These are phyloP conservation scores for Stenchaetothrips biformis DNA, from an alignment of 2,888 invertebrate species.

Conservation along the genomic window DNA sequence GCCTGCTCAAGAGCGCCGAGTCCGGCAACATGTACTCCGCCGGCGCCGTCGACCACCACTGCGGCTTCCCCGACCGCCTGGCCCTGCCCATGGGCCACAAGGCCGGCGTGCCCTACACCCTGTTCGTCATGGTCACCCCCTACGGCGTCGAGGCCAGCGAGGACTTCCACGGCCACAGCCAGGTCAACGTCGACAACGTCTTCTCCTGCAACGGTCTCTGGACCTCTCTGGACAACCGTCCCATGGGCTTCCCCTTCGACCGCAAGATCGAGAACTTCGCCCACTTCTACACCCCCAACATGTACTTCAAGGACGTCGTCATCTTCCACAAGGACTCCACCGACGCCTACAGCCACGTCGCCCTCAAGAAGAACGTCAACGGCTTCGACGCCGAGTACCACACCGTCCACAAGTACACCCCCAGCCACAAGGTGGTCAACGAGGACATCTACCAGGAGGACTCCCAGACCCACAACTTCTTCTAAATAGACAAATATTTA, in stretches of 20 bases:
- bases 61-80: constrained; percentile 58
- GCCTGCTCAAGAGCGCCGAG: constrained; percentile 59
- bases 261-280: constrained; percentile 48
- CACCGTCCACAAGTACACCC: background rate
- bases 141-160: constrained; percentile 41
- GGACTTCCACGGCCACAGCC: constrained; percentile 40
- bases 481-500: no score
- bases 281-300: constrained; percentile 50
- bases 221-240: constrained; percentile 49
- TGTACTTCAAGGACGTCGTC: constrained; percentile 50
- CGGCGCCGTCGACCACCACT: constrained; percentile 50
- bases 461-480: no score
- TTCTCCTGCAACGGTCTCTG: constrained; percentile 42
- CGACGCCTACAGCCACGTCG: constrained; percentile 36
- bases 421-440: background rate
- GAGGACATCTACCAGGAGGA: no score
- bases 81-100: constrained; percentile 60
- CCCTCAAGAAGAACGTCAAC: constrained; percentile 52
- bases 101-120: constrained; percentile 58
- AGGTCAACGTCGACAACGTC: constrained; percentile 38
- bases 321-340: constrained; percentile 51
- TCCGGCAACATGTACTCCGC: constrained; percentile 47
- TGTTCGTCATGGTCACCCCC: constrained; percentile 57
- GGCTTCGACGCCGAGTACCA: constrained; percentile 52
- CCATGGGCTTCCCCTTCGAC: constrained; percentile 57